Conservation (phyloP, 2,113 vertebrate genomes). For the Clarias macrocephalus region DNA sequence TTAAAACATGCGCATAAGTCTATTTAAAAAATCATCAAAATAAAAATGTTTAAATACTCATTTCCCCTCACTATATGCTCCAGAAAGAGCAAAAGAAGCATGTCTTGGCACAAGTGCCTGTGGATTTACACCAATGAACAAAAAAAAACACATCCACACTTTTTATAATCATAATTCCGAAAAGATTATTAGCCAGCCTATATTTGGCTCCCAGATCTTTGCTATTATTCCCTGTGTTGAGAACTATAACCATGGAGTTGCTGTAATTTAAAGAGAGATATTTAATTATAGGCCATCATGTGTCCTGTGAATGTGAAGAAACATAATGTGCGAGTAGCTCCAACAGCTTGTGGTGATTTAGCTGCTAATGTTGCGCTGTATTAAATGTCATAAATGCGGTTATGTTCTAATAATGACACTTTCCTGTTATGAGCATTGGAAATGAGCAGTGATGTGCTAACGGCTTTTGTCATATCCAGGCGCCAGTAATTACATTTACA, state of each 20-base stretch:
- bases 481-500: conserved; percentile 50
- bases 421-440: conserved; percentile 56
- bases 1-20: not conserved
- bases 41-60: not conserved
- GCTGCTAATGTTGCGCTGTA: conserved; percentile 7
- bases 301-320: conserved; percentile 51
- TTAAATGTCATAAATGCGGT: conserved; percentile 52
- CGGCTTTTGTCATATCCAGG: conserved; percentile 49
- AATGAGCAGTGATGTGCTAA: conserved; percentile 52
- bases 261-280: conserved; percentile 64
- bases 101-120: conserved; percentile 23
- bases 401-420: conserved; percentile 52
- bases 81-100: conserved; percentile 30
- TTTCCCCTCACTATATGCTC: conserved; percentile 16
- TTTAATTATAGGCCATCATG: conserved; percentile 61
- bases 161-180: conserved; percentile 56
- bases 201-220: conserved; percentile 51
- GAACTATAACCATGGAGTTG: conserved; percentile 54
- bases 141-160: conserved; percentile 54
- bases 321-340: conserved; percentile 38
- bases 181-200: conserved; percentile 39
- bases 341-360: conserved; percentile 45
- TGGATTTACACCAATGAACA: conserved; percentile 51
- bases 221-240: conserved; percentile 56
- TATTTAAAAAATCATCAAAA: not conserved